A percentile compares a stretch with the other conserved stretches of the same genome.
Evolutionary conservation across 2,797 vertebrate species (phyloP).

Genomic region (Basileuterus tristriatus): DNA sequence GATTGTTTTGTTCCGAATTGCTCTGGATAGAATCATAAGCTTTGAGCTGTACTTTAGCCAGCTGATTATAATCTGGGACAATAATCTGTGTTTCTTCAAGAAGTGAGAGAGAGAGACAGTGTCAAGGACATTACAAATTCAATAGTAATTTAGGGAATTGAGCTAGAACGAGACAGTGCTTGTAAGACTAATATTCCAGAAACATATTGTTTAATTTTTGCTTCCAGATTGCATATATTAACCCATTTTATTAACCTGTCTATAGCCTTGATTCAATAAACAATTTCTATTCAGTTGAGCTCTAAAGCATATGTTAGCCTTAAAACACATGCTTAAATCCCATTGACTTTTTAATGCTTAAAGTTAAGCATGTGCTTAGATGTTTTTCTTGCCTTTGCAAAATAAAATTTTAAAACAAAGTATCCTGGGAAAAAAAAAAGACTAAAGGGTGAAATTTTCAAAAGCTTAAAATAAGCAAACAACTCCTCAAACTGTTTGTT

Average conservation of each 20-base stretch:
- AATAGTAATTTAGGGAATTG: conserved; percentile 36
- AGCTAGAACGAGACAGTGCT: not conserved
- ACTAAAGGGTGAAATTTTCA: not conserved
- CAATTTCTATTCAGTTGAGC: conserved; percentile 47
- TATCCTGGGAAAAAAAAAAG: not conserved
- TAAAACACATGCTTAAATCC: conserved; percentile 67
- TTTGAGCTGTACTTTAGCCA: not conserved
- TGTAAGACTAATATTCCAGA: conserved; percentile 21
- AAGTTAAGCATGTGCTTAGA: conserved; percentile 63
- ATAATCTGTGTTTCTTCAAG: conserved; percentile 58
- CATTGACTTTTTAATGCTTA: conserved; percentile 68
- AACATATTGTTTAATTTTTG: conserved; percentile 53
- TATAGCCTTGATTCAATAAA: conserved; percentile 62
- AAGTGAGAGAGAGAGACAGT: conserved; percentile 2
- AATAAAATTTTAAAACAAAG: not conserved
- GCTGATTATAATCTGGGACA: conserved; percentile 25
- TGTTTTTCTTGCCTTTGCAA: conserved; percentile 18
- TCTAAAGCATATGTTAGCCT: conserved; percentile 68
- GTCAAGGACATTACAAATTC: conserved; percentile 44
- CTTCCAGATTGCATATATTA: conserved; percentile 52
- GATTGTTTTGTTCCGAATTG: not conserved
- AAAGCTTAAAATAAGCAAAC: not conserved
- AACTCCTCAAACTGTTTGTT: not conserved
- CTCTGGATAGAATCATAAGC: conserved; percentile 24
- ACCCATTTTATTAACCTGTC: conserved; percentile 62